These are phyloP conservation scores for Cochlearius cochlearius DNA, from an alignment of 2,113 vertebrate genomes.

Conservation along the genomic window DNA sequence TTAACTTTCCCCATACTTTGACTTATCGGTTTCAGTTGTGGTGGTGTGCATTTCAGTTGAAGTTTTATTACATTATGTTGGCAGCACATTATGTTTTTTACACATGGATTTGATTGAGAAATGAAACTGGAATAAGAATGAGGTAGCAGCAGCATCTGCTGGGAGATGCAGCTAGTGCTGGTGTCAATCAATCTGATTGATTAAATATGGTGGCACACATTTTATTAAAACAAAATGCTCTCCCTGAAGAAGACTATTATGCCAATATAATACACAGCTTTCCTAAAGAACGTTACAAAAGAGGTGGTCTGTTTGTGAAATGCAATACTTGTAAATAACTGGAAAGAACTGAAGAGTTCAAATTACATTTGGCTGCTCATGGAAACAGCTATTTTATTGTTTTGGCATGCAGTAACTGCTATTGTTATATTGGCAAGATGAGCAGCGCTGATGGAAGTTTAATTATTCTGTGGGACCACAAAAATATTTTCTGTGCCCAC, in stretches of 20 bases:
- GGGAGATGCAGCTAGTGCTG: constrained; percentile 69
- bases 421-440: neutral
- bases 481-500: neutral
- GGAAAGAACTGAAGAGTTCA: neutral
- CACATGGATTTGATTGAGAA: constrained; percentile 83
- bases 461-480: neutral
- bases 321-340: constrained; percentile 32
- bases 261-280: constrained; percentile 43
- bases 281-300: constrained; percentile 40
- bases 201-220: constrained; percentile 77
- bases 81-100: constrained; percentile 76
- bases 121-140: constrained; percentile 81
- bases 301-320: constrained; percentile 45
- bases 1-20: constrained; percentile 75
- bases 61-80: constrained; percentile 79
- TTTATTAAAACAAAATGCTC: constrained; percentile 78
- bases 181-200: constrained; percentile 81
- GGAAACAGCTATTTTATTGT: constrained; percentile 31
- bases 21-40: constrained; percentile 73
- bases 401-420: neutral
- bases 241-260: constrained; percentile 64
- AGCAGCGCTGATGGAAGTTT: neutral
- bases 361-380: constrained; percentile 30
- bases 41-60: constrained; percentile 73
- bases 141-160: constrained; percentile 74